These are phyloP conservation scores for Cheilosia variabilis DNA, from an alignment of 2,888 invertebrate genomes.

Conservation along the genomic window DNA sequence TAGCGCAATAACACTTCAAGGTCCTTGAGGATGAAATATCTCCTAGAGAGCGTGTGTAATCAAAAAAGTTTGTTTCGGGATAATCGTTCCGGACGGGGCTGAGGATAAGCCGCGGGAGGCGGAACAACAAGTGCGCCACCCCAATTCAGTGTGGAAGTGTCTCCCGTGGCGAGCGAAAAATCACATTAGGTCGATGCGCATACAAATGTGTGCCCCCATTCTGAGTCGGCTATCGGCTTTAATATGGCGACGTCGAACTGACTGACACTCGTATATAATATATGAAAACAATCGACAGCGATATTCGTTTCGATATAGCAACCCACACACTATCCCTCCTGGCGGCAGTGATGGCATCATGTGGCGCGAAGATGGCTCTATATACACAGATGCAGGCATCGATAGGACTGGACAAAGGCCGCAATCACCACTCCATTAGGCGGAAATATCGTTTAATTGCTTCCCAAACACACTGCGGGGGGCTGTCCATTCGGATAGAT, in stretches of 20 bases:
- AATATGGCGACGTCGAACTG: constrained; percentile 21
- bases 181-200: constrained; percentile 48
- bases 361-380: constrained; percentile 80
- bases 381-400: constrained; percentile 67
- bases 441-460: constrained; percentile 84
- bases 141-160: constrained; percentile 19
- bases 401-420: constrained; percentile 29
- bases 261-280: constrained; percentile 46
- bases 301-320: constrained; percentile 53
- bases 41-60: constrained; percentile 7
- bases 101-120: constrained; percentile 39
- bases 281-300: constrained; percentile 48
- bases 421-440: constrained; percentile 81
- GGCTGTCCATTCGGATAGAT: constrained; percentile 59
- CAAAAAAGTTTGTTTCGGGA: constrained; percentile 43
- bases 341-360: constrained; percentile 81
- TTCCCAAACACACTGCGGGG: constrained; percentile 82
- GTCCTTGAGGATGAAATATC: constrained; percentile 40
- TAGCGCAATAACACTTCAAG: constrained; percentile 57
- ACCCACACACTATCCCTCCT: constrained; percentile 77
- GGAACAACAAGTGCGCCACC: constrained; percentile 54
- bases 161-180: constrained; percentile 50
- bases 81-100: constrained; percentile 32
- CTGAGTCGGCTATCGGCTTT: constrained; percentile 15
- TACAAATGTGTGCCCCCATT: constrained; percentile 22